phyloP scores from a whole-genome alignment of 2,113 vertebrate species.

The Physeter macrocephalus region DNA sequence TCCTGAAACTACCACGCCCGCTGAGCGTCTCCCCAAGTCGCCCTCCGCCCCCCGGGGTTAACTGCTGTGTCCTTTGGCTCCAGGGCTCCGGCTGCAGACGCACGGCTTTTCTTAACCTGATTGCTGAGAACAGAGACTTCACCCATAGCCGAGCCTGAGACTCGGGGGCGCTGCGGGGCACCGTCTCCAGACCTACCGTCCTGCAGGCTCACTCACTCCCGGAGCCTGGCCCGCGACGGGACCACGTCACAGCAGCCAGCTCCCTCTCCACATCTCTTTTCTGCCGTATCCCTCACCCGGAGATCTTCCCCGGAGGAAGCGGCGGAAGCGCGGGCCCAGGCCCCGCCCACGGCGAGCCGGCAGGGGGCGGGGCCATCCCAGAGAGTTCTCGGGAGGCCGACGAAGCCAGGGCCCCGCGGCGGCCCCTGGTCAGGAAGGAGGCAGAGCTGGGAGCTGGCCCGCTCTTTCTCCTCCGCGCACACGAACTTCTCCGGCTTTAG shows the following conservation, averaged over 20 bases:
- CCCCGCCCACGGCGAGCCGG: not conserved
- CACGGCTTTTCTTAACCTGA: not conserved
- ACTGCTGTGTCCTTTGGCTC: not conserved
- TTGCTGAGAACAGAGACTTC: not conserved
- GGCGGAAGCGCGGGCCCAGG: not conserved
- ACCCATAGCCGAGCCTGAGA: not conserved
- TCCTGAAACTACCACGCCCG: not conserved
- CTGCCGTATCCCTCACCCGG: not conserved
- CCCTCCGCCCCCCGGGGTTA: not conserved
- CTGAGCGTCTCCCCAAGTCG: not conserved
- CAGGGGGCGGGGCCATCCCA: rapidly evolving
- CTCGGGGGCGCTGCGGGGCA: rapidly evolving
- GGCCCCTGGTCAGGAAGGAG: not conserved
- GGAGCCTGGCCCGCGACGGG: no score
- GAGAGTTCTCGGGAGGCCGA: not conserved
- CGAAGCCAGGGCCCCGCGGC: not conserved
- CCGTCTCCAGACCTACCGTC: not conserved
- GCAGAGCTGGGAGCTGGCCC: no score
- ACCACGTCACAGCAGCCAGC: rapidly evolving
- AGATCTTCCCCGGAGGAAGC: not conserved
- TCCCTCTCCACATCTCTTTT: not conserved
- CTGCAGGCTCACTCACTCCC: rapidly evolving
- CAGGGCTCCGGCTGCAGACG: not conserved
- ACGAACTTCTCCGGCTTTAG: not conserved
- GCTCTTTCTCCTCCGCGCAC: not conserved